A percentile compares a stretch with the other conserved stretches of the same genome.
These are phyloP conservation scores for Hydropotes inermis DNA, from an alignment of 2,113 vertebrate species.

Conservation along the genomic window DNA sequence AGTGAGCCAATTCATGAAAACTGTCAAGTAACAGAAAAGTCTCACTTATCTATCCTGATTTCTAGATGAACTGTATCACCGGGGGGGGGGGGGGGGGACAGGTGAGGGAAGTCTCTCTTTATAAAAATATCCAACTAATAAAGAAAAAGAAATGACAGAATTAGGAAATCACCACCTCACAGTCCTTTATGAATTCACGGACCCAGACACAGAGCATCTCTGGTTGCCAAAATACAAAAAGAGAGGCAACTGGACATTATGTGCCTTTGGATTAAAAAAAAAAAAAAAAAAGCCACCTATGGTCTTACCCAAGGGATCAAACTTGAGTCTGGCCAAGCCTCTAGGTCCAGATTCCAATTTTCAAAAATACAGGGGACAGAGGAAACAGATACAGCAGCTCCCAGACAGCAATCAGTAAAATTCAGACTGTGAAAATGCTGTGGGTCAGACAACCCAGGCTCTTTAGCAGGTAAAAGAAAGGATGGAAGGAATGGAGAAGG, in stretches of 20 bases:
- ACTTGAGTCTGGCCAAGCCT: background rate
- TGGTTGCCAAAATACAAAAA: background rate
- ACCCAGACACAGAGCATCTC: background rate
- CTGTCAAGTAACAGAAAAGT: background rate
- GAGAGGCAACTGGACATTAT: background rate
- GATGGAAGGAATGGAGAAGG: background rate
- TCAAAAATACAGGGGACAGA: background rate
- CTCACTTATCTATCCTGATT: background rate
- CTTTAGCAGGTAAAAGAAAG: background rate
- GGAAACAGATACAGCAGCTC: rapidly evolving
- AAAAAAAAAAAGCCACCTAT: background rate
- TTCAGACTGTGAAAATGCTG: background rate
- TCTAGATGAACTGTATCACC: background rate
- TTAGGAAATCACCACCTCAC: background rate
- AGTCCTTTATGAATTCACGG: background rate
- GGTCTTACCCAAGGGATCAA: background rate
- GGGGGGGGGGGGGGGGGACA: no score
- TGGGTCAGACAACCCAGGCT: background rate
- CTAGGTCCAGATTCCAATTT: background rate
- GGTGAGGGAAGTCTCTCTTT: background rate
- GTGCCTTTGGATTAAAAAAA: background rate
- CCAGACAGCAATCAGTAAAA: background rate
- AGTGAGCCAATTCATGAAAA: background rate
- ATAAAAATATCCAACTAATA: background rate
- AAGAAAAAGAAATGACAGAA: background rate